These are phyloP conservation scores for Cichladusa arquata DNA, from an alignment of 2,113 vertebrate species.

Conservation along the genomic window DNA sequence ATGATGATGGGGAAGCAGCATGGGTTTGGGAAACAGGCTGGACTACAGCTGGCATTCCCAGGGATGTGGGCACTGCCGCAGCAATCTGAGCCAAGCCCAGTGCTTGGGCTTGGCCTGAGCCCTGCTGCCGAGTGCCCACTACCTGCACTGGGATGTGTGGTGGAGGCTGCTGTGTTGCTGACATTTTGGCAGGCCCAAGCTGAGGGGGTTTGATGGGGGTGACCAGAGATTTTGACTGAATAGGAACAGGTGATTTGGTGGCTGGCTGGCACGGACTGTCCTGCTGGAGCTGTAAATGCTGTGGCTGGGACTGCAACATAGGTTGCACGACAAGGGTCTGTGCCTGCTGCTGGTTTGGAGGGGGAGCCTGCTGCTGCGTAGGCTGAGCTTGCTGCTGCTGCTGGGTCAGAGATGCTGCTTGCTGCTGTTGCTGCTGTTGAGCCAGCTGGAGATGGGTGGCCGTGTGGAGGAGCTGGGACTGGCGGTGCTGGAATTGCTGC, in stretches of 20 bases:
- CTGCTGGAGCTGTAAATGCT: slow-evolving; percentile 69
- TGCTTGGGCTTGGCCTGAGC: slow-evolving; percentile 83
- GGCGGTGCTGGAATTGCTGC: slow-evolving; percentile 87
- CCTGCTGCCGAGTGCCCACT: slow-evolving; percentile 89
- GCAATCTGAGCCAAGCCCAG: slow-evolving; percentile 85
- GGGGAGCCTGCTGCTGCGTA: slow-evolving; percentile 57
- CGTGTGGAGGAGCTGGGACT: slow-evolving; percentile 91
- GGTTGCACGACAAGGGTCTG: slow-evolving; percentile 97
- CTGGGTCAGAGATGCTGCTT: slow-evolving; percentile 63
- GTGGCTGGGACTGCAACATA: slow-evolving; percentile 84
- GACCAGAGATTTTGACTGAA: slow-evolving; percentile 87
- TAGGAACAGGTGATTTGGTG: slow-evolving; percentile 83
- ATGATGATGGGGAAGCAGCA: slow-evolving; percentile 67
- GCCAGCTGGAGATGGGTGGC: slow-evolving; percentile 83
- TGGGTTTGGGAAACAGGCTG: slow-evolving; percentile 69
- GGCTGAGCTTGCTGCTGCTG: slow-evolving; percentile 77
- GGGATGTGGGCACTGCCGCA: slow-evolving; percentile 60
- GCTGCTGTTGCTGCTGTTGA: slow-evolving; percentile 80
- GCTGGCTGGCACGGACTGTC: slow-evolving; percentile 61
- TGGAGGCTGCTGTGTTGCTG: slow-evolving; percentile 70
- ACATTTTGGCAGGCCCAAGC: slow-evolving; percentile 72
- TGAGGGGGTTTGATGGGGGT: slow-evolving; percentile 77
- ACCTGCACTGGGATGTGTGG: slow-evolving; percentile 95
- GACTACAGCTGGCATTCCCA: slow-evolving; percentile 74
- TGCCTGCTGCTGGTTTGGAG: slow-evolving; percentile 73